Base-by-base conservation (phyloP, 2,113 vertebrate species). In the Turdus rufiventris region DNA sequence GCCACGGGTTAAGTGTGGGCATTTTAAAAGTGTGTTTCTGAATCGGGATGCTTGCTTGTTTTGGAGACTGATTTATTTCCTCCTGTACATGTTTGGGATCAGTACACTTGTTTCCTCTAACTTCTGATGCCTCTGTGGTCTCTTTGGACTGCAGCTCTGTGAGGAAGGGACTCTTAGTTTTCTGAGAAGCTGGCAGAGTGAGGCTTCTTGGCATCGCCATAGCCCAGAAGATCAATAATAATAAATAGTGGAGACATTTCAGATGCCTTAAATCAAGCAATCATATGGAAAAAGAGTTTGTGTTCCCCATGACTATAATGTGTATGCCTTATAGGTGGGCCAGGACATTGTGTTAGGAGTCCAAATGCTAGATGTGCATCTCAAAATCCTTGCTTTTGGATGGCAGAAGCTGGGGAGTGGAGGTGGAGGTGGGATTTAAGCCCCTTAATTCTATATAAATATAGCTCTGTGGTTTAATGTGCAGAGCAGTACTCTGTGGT, bases 401-500 rank as follows among this genome's bases (percentile, higher is more conserved):
- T 92, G 53, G 73, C 51, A 94, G 76, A 79, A 74, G 63, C 54
- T 79, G 58, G 58, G 47, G 40, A 66, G 51, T 58, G 34, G 68
- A 48, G 43, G 56, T 61, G n/a, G 68, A 43, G 43, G 80, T 94
- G 86, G 91, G 93, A 93, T 95, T 92, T 93, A 85, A 94, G 70
- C 91, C 88, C 93, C 91, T 95, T 56, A 90, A 82, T 91, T 82
- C 94, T 91, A 61, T 90, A 91, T 91, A 93, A 97, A 91, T 92
- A 79, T 51, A 85, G 73, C 88, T 91, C 95, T 97, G 97, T 98
- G 97, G 98, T 97, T 98, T 95, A 90, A 95, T 97, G 92, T 93
- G 93, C 88, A 96, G 65, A 81, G 92, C 92, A 91, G 82, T 94
- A 95, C 96, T 97, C 95, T 98, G 98, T 98, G 98, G 98, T 98